A percentile compares a stretch with the other conserved stretches of the same genome.
These are phyloP conservation scores for Synergus umbraculus DNA, from an alignment of 2,888 invertebrate genomes.

Conservation along the genomic window DNA sequence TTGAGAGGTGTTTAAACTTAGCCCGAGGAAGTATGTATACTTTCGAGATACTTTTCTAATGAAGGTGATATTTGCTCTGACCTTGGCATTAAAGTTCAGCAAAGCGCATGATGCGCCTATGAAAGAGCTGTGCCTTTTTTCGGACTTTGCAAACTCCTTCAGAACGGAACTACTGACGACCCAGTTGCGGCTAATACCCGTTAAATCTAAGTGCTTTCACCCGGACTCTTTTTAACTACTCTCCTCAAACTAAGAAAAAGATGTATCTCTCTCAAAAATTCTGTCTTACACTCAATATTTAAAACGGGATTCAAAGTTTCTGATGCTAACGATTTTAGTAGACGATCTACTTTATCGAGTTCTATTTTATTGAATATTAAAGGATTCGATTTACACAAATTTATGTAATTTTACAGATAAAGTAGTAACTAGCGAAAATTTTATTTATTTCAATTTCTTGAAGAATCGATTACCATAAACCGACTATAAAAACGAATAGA, in stretches of 20 bases:
- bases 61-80: slow-evolving; percentile 8
- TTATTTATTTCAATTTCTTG: neutral
- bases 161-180: slow-evolving; percentile 34
- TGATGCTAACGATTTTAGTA: too few species aligned
- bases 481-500: neutral
- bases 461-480: neutral
- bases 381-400: too few species aligned
- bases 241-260: neutral
- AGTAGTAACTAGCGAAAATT: too few species aligned
- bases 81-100: slow-evolving; percentile 32
- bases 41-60: neutral
- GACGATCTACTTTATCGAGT: too few species aligned
- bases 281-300: neutral
- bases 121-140: slow-evolving; percentile 26
- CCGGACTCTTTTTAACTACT: slow-evolving; percentile 9
- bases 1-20: neutral
- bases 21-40: neutral
- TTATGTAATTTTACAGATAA: too few species aligned
- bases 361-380: too few species aligned
- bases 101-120: slow-evolving; percentile 25
- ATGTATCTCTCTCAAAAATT: neutral
- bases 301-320: too few species aligned
- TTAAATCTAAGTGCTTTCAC: slow-evolving; percentile 27
- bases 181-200: slow-evolving; percentile 38
- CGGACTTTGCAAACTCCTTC: slow-evolving; percentile 18